Percentiles rank a stretch among this genome's conserved stretches.
phyloP scores from a whole-genome alignment of 37 sponge, comb jelly and placozoan genomes.

The Mnemiopsis leidyi region DNA sequence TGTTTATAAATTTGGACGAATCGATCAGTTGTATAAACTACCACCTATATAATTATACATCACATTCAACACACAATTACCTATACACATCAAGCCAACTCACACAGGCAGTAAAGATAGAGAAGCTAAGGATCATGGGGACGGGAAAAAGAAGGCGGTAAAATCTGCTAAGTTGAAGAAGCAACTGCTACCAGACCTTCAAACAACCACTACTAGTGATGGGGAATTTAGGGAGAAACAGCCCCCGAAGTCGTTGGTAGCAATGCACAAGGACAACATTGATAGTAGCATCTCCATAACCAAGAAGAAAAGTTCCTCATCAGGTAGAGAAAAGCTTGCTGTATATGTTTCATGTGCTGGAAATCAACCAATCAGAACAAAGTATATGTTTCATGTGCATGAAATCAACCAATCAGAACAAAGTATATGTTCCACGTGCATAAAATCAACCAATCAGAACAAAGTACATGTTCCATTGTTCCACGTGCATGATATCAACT shows the following conservation, averaged over 20 bases:
- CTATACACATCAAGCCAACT: too few relatives aligned
- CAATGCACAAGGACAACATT: conserved; percentile 38
- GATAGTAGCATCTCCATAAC: conserved; percentile 47
- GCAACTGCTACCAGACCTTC: background rate
- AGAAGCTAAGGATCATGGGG: conserved; percentile 34
- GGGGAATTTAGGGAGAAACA: conserved; percentile 17
- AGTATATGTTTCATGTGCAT: too few relatives aligned
- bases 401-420: too few relatives aligned
- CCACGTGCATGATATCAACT: too few relatives aligned
- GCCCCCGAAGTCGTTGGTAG: conserved; percentile 42
- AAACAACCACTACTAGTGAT: background rate
- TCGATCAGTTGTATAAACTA: background rate
- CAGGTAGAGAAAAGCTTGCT: too few relatives aligned
- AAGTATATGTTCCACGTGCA: too few relatives aligned
- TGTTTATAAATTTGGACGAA: too few relatives aligned
- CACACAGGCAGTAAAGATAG: background rate
- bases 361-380: too few relatives aligned
- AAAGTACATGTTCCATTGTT: too few relatives aligned
- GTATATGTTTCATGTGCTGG: too few relatives aligned
- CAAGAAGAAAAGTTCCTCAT: background rate
- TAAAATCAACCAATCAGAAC: too few relatives aligned
- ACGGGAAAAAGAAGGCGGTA: conserved; percentile 4
- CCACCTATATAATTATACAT: background rate
- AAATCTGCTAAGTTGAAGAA: background rate
- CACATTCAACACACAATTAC: too few relatives aligned